These are phyloP conservation scores for Serranus cabrilla DNA, from an alignment of 2,797 vertebrate genomes.

Conservation along the genomic window DNA sequence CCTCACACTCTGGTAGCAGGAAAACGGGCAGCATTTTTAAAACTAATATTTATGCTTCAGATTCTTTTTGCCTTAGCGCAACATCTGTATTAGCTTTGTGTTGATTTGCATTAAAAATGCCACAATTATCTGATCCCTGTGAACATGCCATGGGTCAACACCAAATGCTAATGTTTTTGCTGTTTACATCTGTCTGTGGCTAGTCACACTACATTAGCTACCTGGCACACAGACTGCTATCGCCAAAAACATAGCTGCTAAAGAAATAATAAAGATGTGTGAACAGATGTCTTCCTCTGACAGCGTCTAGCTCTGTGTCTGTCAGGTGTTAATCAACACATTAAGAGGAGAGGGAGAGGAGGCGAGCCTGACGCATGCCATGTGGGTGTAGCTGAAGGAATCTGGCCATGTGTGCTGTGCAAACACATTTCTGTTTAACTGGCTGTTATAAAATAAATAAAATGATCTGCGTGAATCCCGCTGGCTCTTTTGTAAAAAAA, in stretches of 20 bases:
- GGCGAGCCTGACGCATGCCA: constrained; percentile 55
- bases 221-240: constrained; percentile 50
- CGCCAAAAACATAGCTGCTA: constrained; percentile 56
- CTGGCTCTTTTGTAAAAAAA: constrained; percentile 23
- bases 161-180: constrained; percentile 30
- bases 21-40: constrained; percentile 25
- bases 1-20: constrained; percentile 25
- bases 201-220: constrained; percentile 62
- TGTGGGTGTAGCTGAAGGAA: constrained; percentile 61
- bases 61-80: constrained; percentile 9
- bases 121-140: background rate
- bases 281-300: constrained; percentile 75
- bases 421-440: constrained; percentile 53
- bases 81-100: background rate
- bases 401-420: constrained; percentile 39
- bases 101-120: constrained; percentile 11
- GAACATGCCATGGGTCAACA: constrained; percentile 35
- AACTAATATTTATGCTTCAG: constrained; percentile 9
- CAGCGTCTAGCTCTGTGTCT: constrained; percentile 63
- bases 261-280: constrained; percentile 67
- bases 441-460: constrained; percentile 44
- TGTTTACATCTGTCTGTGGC: constrained; percentile 53
- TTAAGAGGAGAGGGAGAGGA: constrained; percentile 56
- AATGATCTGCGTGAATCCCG: constrained; percentile 13
- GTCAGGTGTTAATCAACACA: constrained; percentile 81